Conservation (phyloP, 2,113 vertebrate species). For the Caranx melampygus region DNA sequence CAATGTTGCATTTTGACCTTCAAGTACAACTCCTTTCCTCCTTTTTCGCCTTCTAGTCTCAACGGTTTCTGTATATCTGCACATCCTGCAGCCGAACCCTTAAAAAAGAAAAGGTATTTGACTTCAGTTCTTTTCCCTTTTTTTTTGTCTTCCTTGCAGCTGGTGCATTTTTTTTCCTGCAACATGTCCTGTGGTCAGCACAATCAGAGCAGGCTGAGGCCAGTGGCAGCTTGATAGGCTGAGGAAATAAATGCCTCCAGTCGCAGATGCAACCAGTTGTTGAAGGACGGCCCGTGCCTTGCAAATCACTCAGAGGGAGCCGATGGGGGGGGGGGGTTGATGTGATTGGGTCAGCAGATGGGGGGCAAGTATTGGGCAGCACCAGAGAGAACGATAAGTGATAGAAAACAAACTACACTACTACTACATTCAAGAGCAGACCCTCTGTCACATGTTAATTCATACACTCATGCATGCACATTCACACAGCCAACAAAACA, state of each 20-base stretch:
- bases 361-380: background rate
- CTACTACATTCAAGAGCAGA: conserved; percentile 34
- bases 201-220: conserved; percentile 56
- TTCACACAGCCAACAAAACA: conserved; percentile 18
- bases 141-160: conserved; percentile 43
- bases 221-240: conserved; percentile 43
- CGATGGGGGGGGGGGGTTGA: conserved; percentile 15
- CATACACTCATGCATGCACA: conserved; percentile 31
- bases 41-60: conserved; percentile 13
- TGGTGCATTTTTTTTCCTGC: conserved; percentile 47
- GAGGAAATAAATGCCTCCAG: conserved; percentile 59
- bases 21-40: conserved; percentile 1
- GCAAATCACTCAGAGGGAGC: conserved; percentile 59
- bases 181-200: conserved; percentile 68
- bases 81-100: conserved; percentile 17
- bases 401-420: too few species aligned
- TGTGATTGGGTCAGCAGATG: conserved; percentile 52
- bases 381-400: background rate
- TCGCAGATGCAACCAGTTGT: conserved; percentile 58
- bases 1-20: background rate
- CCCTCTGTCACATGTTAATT: conserved; percentile 33
- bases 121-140: conserved; percentile 14
- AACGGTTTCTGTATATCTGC: conserved; percentile 2
- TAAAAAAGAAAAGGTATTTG: background rate
- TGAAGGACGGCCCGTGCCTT: conserved; percentile 61